Base-by-base conservation (phyloP, 2,797 vertebrate species). In the Rhinogobio ventralis region DNA sequence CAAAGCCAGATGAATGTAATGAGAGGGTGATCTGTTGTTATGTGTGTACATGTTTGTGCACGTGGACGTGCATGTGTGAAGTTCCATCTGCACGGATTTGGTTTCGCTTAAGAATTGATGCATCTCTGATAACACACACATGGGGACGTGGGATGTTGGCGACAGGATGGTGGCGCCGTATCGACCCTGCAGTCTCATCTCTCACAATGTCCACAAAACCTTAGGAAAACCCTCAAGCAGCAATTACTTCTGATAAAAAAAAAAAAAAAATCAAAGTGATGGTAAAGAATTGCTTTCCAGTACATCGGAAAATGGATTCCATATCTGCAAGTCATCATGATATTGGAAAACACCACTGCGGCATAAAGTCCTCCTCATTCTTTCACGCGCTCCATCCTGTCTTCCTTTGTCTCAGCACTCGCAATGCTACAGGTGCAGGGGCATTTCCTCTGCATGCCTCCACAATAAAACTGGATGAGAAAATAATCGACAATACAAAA, bases 101-200 rank as follows among this genome's bases (percentile, higher is more conserved):
- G 82, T 83, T 90, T 89, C 87, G 20, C 77, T 66, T 84, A 86
- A 89, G 85, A 89, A 88, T 68, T 88, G 86, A 90, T 87, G 87
- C 75, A 73, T 90, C 84, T 89, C 86, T 83, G 86, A 90, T 89
- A 89, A 89, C 86, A 77, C 83, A 83, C 85, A 88, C 72, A 83
- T 77, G 67, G 53, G 82, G 82, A 79, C 51, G 71, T 84, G 57
- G 76, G 75, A 74, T 33, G 68, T 60, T 77, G 87, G 85, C 74
- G 88, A 92, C 90, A 91, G 89, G 89, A 91, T 85, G 85, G 88
- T 87, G 85, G 87, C 84, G 85, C 77, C 81, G 76, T 90, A 93
- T 93, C 85, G 87, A 94, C 90, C 83, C 83, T 83, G 81, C 49
- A 76, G 89, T 85, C 90, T 90, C 86, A 81, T 91, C 68, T 86